Evolutionary conservation across 2,113 vertebrate species (phyloP).

Genomic region (Bujurquina vittata): DNA sequence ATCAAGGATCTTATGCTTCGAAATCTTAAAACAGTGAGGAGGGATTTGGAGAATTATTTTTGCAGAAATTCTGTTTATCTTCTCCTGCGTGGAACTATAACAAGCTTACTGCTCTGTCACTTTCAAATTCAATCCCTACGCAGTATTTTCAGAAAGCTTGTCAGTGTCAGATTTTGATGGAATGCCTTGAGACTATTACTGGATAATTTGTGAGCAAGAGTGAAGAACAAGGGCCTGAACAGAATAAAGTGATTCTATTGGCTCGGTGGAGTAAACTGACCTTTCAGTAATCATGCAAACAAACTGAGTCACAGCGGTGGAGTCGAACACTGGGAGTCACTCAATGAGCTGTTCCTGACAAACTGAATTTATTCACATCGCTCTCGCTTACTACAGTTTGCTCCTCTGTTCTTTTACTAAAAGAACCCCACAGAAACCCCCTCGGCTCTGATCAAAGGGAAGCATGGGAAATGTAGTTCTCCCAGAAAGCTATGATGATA

Average conservation of each 20-base stretch:
- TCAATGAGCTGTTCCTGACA: slow-evolving; percentile 63
- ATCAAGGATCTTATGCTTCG: slow-evolving; percentile 30
- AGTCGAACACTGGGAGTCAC: slow-evolving; percentile 38
- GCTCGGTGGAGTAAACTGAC: slow-evolving; percentile 66
- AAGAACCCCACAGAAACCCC: slow-evolving; percentile 41
- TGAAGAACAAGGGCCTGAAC: slow-evolving; percentile 38
- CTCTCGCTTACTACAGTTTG: slow-evolving; percentile 19
- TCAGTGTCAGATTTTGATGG: slow-evolving; percentile 47
- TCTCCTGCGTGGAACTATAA: slow-evolving; percentile 43
- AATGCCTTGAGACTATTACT: slow-evolving; percentile 50
- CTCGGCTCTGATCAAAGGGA: slow-evolving; percentile 70
- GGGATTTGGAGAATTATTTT: slow-evolving; percentile 35
- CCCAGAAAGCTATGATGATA: slow-evolving; percentile 67
- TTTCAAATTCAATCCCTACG: slow-evolving; percentile 18
- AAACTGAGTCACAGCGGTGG: slow-evolving; percentile 59
- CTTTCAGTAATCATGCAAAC: slow-evolving; percentile 78
- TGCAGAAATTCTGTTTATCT: slow-evolving; percentile 40
- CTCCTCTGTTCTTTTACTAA: slow-evolving; percentile 30
- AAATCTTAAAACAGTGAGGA: slow-evolving; percentile 28
- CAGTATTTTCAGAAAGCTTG: slow-evolving; percentile 48
- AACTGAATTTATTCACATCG: slow-evolving; percentile 60
- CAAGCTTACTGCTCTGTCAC: slow-evolving; percentile 34
- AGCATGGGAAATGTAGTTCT: slow-evolving; percentile 79
- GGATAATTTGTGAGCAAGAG: slow-evolving; percentile 58
- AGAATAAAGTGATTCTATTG: slow-evolving; percentile 56